Conservation (phyloP, 53 echinoderm and acorn worm species). For the Zoroaster sp. region DNA sequence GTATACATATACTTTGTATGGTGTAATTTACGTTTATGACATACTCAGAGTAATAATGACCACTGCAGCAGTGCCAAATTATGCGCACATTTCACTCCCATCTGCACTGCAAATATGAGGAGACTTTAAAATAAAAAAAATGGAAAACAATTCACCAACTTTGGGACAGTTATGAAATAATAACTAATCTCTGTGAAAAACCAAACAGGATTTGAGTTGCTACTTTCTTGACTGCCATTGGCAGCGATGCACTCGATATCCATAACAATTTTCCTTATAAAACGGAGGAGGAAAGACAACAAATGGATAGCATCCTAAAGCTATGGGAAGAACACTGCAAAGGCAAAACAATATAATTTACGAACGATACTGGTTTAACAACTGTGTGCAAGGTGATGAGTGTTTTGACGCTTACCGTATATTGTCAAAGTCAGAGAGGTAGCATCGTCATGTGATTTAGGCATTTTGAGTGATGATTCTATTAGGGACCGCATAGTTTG, state of each 20-base stretch:
- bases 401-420: neutral
- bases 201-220: constrained; percentile 17
- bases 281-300: constrained; percentile 12
- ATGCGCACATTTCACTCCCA: neutral
- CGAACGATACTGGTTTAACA: neutral
- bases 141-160: constrained; percentile 35
- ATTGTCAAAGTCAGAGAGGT: neutral
- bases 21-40: too few relatives aligned
- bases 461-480: neutral
- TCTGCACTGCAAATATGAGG: neutral
- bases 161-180: constrained; percentile 57
- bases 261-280: constrained; percentile 50
- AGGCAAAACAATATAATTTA: constrained; percentile 10
- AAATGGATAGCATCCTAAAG: neutral
- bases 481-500: neutral
- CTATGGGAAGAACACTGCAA: constrained; percentile 1
- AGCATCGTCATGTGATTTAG: neutral
- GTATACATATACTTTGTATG: too few relatives aligned
- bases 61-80: too few relatives aligned
- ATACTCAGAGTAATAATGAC: too few relatives aligned
- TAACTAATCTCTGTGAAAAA: constrained; percentile 12
- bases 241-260: constrained; percentile 52
- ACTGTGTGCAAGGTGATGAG: neutral
- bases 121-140: constrained; percentile 29
- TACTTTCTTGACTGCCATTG: constrained; percentile 56